phyloP scores from a whole-genome alignment of 2,113 vertebrate genomes.

The Junco hyemalis region DNA sequence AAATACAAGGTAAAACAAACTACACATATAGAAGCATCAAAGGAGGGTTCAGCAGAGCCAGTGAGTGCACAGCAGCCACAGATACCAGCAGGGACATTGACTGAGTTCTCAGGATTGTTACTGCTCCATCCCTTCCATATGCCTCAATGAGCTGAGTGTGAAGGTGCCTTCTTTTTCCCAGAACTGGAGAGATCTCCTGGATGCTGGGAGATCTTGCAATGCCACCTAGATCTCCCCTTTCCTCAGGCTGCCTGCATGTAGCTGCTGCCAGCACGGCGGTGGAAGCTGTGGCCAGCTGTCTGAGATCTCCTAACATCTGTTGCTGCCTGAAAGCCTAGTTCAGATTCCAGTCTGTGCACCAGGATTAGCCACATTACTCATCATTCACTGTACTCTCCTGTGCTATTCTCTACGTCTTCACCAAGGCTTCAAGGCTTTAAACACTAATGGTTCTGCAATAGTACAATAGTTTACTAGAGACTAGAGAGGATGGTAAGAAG shows the following conservation, averaged over 20 bases:
- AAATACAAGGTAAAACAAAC: not conserved
- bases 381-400: not conserved
- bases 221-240: not conserved
- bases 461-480: not conserved
- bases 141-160: not conserved
- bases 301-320: not conserved
- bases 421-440: not conserved
- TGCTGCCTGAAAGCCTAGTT: not conserved
- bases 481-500: not conserved
- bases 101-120: not conserved
- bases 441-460: not conserved
- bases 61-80: not conserved
- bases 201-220: not conserved
- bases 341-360: not conserved
- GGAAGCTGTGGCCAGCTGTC: slow-evolving; percentile 23
- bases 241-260: not conserved
- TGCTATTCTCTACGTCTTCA: not conserved
- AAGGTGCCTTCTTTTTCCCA: not conserved
- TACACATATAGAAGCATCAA: not conserved
- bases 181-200: not conserved
- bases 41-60: not conserved
- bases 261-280: not conserved
- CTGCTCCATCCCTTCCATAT: not conserved
- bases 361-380: not conserved
- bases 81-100: accelerated